Evolutionary conservation across 2,888 invertebrate genomes (phyloP), one percentile per base, ranked within the genome.

Genomic region (Mystacides longicornis): DNA sequence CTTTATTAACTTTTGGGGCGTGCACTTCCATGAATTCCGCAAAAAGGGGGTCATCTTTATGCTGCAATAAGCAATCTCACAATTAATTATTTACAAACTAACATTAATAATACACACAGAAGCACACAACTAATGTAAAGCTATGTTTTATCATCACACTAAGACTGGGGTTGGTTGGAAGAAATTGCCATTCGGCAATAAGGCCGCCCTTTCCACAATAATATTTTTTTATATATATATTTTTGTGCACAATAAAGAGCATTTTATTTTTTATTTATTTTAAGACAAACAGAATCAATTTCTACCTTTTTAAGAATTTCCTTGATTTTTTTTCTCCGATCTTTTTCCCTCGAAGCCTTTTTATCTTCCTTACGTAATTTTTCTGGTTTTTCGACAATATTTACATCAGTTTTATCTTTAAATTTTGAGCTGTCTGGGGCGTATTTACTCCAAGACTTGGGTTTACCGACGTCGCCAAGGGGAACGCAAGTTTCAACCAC

Each of bases 361-460:
- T 63, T 27, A 64, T 65, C 56, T 71, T 67, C 56, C 72, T 72
- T 62, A 64, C 66, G 37, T 11, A 51, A 9, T 37, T 51, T 53
- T 21, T 67, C 61, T 58, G 64, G 61, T 58, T 68, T 64, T 54
- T 67, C 61, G 62, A 65, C 65, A 67, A 67, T 16, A 62, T 73
- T 69, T 64, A 78, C 74, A 21, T 75, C 65, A 60, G 79, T 81
- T 64, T 81, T 80, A n/a, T n/a, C n/a, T n/a, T n/a, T n/a, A 64
- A 79, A 82, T 3, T 81, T 81, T 56, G 82, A 81, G 68, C 87
- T 90, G 57, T 92, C 92, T 33, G 81, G 69, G 1, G 93, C 82
- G 75, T 95, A 87, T 75, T 93, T 94, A 69, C 94, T 96, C 94
- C 95, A 95, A 0, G 95, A 82, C 70, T 89, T 83, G 1, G 93